Percentiles rank a stretch among this genome's conserved stretches.
These are phyloP conservation scores for Chelonoidis abingdonii DNA, from an alignment of 2,113 vertebrate genomes.

Conservation along the genomic window DNA sequence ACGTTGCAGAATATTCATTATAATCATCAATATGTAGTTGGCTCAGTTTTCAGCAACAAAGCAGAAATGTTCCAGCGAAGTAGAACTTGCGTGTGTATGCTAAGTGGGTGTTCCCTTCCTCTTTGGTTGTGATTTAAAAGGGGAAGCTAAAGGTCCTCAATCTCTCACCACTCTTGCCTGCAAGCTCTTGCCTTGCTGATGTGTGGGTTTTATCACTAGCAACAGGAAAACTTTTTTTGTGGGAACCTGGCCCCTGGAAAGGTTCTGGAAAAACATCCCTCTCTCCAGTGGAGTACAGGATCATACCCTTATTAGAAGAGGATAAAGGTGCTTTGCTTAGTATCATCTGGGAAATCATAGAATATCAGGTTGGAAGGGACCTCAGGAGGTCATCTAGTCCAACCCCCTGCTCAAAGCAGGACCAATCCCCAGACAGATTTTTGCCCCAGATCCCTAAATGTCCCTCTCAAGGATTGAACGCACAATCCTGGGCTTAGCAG, in stretches of 20 bases:
- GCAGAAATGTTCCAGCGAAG: neutral
- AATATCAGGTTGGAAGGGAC: no score
- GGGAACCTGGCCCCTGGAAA: neutral
- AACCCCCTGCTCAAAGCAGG: no score
- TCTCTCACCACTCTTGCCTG: no score
- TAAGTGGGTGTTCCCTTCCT: constrained; percentile 35
- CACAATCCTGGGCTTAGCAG: no score
- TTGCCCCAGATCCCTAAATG: no score
- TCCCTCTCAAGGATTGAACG: no score
- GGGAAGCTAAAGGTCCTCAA: neutral
- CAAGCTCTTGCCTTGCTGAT: neutral
- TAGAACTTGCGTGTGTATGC: neutral
- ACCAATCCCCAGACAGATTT: no score
- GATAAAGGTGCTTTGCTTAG: neutral
- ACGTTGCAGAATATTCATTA: neutral
- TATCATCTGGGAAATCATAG: neutral
- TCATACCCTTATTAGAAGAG: neutral
- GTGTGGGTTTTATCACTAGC: accelerated
- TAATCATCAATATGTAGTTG: neutral
- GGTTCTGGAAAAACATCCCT: neutral
- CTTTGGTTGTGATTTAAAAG: neutral
- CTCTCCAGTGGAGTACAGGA: neutral
- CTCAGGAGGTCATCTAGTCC: no score
- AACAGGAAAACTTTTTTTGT: neutral
- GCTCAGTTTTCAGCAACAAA: neutral